Conservation (phyloP, 1,140 invertebrate species). For the Hetaerina americana region DNA sequence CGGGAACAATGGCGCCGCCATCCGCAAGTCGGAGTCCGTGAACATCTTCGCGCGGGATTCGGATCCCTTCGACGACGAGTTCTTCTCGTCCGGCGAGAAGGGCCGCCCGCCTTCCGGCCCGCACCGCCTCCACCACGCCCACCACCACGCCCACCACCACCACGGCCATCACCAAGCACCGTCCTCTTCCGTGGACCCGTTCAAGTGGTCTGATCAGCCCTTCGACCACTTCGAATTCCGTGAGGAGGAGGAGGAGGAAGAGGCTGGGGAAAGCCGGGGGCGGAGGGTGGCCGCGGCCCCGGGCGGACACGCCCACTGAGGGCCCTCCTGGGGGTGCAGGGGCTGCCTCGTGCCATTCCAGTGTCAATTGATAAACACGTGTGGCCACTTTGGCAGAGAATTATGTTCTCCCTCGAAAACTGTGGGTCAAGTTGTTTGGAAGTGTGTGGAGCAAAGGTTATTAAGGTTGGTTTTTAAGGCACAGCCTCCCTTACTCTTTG, state of each 20-base stretch:
- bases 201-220: not conserved
- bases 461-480: too few species aligned
- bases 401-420: too few species aligned
- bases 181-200: not conserved
- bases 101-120: conserved; percentile 27
- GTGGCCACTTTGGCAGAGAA: too few species aligned
- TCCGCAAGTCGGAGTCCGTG: conserved; percentile 63
- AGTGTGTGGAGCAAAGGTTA: too few species aligned
- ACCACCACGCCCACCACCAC: conserved; percentile 12
- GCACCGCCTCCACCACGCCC: conserved; percentile 18
- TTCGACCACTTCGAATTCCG: not conserved
- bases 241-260: conserved; percentile 1
- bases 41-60: conserved; percentile 68
- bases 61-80: conserved; percentile 76
- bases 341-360: too few species aligned
- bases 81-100: conserved; percentile 54
- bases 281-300: not conserved
- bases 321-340: too few species aligned
- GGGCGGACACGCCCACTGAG: too few species aligned
- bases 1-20: conserved; percentile 1
- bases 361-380: too few species aligned
- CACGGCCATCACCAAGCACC: conserved; percentile 8
- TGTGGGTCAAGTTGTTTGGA: too few species aligned
- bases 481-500: too few species aligned
- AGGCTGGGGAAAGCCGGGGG: not conserved